Evolutionary conservation across 2,797 vertebrate species (phyloP), one percentile per base, ranked within the genome.

Genomic region (Stomatorhinus walkeri): DNA sequence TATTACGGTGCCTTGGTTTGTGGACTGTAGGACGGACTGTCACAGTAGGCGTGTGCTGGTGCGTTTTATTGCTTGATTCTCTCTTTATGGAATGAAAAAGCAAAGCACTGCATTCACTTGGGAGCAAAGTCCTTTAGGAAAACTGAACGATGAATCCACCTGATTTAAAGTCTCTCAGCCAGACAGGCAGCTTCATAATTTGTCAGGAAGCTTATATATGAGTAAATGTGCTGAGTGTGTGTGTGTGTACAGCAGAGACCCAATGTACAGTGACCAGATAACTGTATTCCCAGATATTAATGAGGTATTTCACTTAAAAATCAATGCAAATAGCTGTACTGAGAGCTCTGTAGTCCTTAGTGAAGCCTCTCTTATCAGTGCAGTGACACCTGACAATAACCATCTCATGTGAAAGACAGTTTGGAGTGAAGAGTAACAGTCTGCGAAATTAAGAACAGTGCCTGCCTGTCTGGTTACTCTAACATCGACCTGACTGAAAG

Each of bases 21-120:
- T 94, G 94, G 95, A 95, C 95, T 91, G 90, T 76, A 88, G 88
- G 94, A 95, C 95, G 94, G 93, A 93, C 94, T 94, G 32, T 92
- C 93, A 92, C 88, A 92, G 93, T 90, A n/a, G 92, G 89, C 92
- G 91, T 93, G 91, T 91, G 89, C 88, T 90, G 92, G 93, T 93
- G 93, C 90, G 2, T 89, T 93, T 92, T 91, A 92, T 90, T 91
- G 89, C 90, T 92, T 91, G 88, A 90, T 48, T 90, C 90, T 81
- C 64, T 61, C 85, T 92, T 92, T 91, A 90, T 79, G 88, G 84
- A 87, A 89, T 90, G 90, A 48, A 87, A 46, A 89, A 87, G 28
- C 48, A 24, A 49, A 22, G 68, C 89, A 14, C 43, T 52, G 61
- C 22, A 87, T 68, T 40, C 59, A 84, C 54, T 28, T 88, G 64